These are phyloP conservation scores for Babyrousa celebensis DNA, from an alignment of 2,797 vertebrate species.

Conservation along the genomic window DNA sequence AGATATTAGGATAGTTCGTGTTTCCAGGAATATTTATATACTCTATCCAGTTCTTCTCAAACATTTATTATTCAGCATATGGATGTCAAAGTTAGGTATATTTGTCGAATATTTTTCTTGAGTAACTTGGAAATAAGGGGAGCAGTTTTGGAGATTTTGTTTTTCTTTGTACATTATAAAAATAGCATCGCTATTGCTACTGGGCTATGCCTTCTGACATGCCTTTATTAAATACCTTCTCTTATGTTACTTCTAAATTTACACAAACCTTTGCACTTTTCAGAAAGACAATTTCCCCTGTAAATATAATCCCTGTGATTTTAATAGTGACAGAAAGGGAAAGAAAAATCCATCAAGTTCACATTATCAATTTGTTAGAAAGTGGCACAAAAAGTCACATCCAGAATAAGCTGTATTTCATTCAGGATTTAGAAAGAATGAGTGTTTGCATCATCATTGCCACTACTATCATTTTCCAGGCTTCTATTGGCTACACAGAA, in stretches of 20 bases:
- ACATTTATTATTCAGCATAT: slow-evolving; percentile 41
- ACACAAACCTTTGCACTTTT: background rate
- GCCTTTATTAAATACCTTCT: slow-evolving; percentile 25
- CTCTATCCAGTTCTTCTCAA: background rate
- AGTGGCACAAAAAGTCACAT: background rate
- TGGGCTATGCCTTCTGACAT: background rate
- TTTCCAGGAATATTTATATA: slow-evolving; percentile 48
- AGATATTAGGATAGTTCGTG: slow-evolving; percentile 4
- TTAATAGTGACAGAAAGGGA: slow-evolving; percentile 23
- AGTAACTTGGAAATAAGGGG: slow-evolving; percentile 42
- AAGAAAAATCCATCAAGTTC: background rate
- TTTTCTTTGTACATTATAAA: slow-evolving; percentile 40
- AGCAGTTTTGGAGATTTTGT: background rate
- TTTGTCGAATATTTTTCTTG: slow-evolving; percentile 35
- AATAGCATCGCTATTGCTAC: background rate
- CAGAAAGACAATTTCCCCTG: background rate
- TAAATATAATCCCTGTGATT: background rate
- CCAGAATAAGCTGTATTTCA: slow-evolving; percentile 1
- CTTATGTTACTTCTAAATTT: background rate
- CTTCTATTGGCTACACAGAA: background rate
- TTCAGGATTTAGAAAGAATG: background rate
- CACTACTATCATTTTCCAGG: background rate
- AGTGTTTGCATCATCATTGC: background rate
- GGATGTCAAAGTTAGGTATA: background rate
- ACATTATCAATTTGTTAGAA: background rate